Evolutionary conservation across 1,140 invertebrate species (phyloP).

Genomic region (Zaprionus capensis): DNA sequence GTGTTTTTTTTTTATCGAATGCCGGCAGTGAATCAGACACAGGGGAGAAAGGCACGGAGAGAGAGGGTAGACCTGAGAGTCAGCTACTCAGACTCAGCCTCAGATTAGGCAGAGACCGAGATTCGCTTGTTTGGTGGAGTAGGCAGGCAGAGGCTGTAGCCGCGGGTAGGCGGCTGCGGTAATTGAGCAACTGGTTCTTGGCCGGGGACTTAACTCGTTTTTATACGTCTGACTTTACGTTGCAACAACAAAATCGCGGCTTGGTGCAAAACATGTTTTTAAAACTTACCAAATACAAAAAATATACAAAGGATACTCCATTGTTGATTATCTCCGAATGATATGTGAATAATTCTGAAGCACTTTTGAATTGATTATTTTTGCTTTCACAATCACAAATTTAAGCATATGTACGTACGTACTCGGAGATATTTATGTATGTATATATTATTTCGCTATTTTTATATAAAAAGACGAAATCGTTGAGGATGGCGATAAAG

Average conservation of each 20-base stretch:
- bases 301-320: conserved; percentile 5
- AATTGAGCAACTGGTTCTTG: conserved; percentile 69
- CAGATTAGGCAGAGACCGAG: conserved; percentile 51
- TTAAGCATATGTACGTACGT: conserved; percentile 5
- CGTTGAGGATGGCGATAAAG: conserved; percentile 42
- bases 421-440: conserved; percentile 11
- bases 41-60: not conserved
- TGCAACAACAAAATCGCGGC: conserved; percentile 39
- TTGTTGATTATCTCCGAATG: conserved; percentile 8
- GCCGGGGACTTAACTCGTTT: conserved; percentile 72
- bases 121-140: conserved; percentile 48
- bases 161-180: conserved; percentile 4
- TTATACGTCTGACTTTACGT: conserved; percentile 17
- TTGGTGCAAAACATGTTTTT: conserved; percentile 38
- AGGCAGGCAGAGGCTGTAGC: conserved; percentile 18
- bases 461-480: conserved; percentile 26
- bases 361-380: conserved; percentile 33
- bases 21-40: conserved; percentile 21
- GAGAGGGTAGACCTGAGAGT: conserved; percentile 11
- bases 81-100: not conserved
- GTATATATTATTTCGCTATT: conserved; percentile 37
- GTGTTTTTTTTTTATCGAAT: conserved; percentile 43
- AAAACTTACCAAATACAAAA: conserved; percentile 36
- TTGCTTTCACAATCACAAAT: conserved; percentile 27
- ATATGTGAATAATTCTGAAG: conserved; percentile 30